Evolutionary conservation across 2,113 vertebrate genomes (phyloP).

Genomic region (Lathamus discolor): DNA sequence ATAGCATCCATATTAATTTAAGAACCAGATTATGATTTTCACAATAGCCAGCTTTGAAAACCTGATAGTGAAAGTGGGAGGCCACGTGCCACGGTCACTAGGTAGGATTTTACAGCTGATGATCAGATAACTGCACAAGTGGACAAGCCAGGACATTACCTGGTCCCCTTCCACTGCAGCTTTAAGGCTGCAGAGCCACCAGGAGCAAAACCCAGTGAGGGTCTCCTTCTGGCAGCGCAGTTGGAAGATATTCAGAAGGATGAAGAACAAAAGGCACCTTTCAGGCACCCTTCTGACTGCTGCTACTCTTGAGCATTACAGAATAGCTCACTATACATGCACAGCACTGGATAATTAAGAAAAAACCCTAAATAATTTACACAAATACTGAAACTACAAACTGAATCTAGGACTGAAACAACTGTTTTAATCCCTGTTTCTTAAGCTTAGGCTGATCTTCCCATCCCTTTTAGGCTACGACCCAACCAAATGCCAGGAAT

Average conservation of each 20-base stretch:
- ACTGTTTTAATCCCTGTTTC: background rate
- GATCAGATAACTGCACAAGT: background rate
- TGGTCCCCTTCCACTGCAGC: background rate
- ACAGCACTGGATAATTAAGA: background rate
- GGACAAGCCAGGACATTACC: background rate
- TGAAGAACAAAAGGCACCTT: background rate
- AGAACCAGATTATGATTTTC: background rate
- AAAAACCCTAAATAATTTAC: background rate
- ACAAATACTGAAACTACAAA: background rate
- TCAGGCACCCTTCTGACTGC: background rate
- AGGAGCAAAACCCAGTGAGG: background rate
- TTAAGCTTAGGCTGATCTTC: background rate
- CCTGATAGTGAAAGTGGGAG: background rate
- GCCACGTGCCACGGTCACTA: background rate
- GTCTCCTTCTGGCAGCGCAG: background rate
- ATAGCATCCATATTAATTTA: accelerated
- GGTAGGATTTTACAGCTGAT: background rate
- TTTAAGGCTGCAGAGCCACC: background rate
- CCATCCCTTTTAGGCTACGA: background rate
- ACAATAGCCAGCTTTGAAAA: background rate
- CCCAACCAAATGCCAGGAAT: background rate
- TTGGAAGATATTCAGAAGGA: background rate
- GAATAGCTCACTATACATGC: background rate
- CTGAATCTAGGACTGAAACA: background rate
- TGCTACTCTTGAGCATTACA: background rate